These are phyloP conservation scores for Pseudomyrmex pallidus DNA, from an alignment of 1,140 invertebrate species.

Conservation along the genomic window DNA sequence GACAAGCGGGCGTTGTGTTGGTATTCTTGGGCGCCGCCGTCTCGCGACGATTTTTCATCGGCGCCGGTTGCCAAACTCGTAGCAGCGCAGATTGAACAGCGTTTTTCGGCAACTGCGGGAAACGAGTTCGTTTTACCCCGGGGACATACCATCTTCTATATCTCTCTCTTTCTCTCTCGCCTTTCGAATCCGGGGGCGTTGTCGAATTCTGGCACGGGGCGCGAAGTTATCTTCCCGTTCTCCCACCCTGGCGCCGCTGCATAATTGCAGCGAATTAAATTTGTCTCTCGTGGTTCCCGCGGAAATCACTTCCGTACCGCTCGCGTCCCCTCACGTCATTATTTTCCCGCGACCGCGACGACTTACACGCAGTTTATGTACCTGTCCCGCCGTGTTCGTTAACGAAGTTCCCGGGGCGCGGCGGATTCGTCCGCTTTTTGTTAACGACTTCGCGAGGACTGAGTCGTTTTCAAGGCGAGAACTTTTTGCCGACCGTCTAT, in stretches of 20 bases:
- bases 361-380: conserved; percentile 70
- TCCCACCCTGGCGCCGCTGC: neutral
- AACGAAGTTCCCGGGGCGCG: conserved; percentile 60
- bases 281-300: conserved; percentile 66
- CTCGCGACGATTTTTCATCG: neutral
- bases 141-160: neutral
- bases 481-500: conserved; percentile 59
- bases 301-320: conserved; percentile 65
- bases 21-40: neutral
- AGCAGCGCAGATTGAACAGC: neutral
- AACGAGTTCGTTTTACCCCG: neutral
- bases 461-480: conserved; percentile 61
- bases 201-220: conserved; percentile 10
- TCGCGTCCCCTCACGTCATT: conserved; percentile 47
- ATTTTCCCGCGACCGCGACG: conserved; percentile 52
- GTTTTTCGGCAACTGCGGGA: conserved; percentile 8
- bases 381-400: conserved; percentile 66
- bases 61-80: neutral
- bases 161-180: neutral
- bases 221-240: conserved; percentile 31
- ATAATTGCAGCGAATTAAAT: conserved; percentile 73
- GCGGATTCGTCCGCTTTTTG: conserved; percentile 65
- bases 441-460: conserved; percentile 65
- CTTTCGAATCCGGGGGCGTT: neutral
- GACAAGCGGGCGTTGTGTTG: neutral